A percentile compares a stretch with the other conserved stretches of the same genome.
Conservation (phyloP, 2,113 vertebrate genomes). For the Lophura nycthemera region DNA sequence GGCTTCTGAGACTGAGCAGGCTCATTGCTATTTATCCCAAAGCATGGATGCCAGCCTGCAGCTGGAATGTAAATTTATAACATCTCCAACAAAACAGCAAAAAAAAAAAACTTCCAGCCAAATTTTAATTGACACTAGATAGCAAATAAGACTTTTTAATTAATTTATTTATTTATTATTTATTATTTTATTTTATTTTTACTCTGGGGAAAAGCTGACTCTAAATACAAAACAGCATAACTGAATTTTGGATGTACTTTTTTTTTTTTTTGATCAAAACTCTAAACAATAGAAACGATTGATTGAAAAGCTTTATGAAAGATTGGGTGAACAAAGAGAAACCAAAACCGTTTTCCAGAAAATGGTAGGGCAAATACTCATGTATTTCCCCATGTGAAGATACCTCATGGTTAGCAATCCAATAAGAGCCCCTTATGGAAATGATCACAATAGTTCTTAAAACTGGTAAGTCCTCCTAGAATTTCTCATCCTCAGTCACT, state of each 20-base stretch:
- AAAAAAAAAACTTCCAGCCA: not conserved
- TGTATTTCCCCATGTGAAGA: not conserved
- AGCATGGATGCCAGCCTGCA: not conserved
- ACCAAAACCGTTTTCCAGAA: not conserved
- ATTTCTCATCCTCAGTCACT: not conserved
- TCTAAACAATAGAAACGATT: not conserved
- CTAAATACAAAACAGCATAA: conserved; percentile 23
- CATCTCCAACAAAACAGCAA: not conserved
- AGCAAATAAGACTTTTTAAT: not conserved
- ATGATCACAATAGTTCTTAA: not conserved
- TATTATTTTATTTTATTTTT: not conserved
- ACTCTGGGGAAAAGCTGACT: not conserved
- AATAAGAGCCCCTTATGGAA: not conserved
- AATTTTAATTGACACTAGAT: conserved; percentile 29
- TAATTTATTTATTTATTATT: not conserved
- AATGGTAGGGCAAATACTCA: not conserved
- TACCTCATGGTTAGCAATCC: not conserved
- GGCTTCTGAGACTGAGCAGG: conserved; percentile 16
- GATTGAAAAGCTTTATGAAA: conserved; percentile 4
- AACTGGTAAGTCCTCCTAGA: conserved; percentile 7
- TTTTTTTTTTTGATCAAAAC: not conserved
- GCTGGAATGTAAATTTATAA: conserved; percentile 8
- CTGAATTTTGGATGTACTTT: not conserved
- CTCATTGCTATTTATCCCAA: conserved; percentile 26
- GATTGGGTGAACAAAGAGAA: not conserved